phyloP scores from a whole-genome alignment of 2,113 vertebrate genomes.

The Todiramphus saurophagus region DNA sequence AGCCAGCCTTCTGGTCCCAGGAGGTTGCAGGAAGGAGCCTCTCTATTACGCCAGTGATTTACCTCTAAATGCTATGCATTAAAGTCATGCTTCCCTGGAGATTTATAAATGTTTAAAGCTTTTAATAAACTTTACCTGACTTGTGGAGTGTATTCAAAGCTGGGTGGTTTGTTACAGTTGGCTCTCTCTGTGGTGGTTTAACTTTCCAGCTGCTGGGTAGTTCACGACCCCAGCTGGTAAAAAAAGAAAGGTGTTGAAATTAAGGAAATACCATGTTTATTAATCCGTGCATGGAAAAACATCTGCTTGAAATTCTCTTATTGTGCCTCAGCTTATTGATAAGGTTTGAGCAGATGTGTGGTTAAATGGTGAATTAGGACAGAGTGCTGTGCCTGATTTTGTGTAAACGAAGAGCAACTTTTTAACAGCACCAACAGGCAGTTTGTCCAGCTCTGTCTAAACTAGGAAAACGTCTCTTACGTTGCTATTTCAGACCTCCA shows the following conservation, averaged over 20 bases:
- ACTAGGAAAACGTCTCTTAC: neutral
- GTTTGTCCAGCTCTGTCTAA: neutral
- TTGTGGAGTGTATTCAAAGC: neutral
- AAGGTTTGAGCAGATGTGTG: neutral
- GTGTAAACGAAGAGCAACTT: neutral
- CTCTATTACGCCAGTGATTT: slow-evolving; percentile 80
- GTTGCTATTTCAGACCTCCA: neutral
- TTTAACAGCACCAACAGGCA: neutral
- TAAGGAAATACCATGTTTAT: neutral
- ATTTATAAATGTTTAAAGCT: slow-evolving; percentile 76
- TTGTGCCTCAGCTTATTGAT: neutral
- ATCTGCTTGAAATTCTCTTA: neutral
- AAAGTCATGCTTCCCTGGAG: slow-evolving; percentile 69
- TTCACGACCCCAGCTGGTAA: accelerated
- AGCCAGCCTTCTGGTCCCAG: slow-evolving; percentile 73
- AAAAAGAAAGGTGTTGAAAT: neutral
- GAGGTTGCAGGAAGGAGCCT: slow-evolving; percentile 56
- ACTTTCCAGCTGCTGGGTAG: neutral
- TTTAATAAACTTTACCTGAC: slow-evolving; percentile 78
- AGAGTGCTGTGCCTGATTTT: neutral
- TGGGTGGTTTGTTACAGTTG: neutral
- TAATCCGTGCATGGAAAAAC: neutral
- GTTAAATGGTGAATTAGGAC: neutral
- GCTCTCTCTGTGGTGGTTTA: neutral
- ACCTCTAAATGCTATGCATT: slow-evolving; percentile 76